Evolutionary conservation across 2,888 invertebrate genomes (phyloP).

Genomic region (Altica lythri): DNA sequence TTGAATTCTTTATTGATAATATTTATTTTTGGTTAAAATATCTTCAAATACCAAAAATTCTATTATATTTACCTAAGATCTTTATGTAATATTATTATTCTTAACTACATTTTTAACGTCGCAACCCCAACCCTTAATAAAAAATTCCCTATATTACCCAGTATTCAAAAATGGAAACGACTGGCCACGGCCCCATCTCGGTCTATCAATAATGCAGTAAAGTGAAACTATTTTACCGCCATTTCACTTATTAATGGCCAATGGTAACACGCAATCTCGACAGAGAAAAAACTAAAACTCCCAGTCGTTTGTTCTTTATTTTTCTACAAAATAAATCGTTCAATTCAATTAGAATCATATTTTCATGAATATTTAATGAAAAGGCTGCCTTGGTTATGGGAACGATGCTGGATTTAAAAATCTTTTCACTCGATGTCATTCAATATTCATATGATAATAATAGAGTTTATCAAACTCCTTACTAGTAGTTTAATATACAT

Average conservation of each 20-base stretch:
- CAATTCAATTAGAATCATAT: slow-evolving; percentile 21
- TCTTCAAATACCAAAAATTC: no score
- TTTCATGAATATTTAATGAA: slow-evolving; percentile 21
- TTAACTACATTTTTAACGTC: no score
- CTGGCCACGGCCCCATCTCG: slow-evolving; percentile 32
- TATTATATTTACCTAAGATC: no score
- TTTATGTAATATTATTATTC: no score
- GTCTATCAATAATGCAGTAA: slow-evolving; percentile 44
- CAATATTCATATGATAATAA: slow-evolving; percentile 18
- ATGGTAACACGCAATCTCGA: slow-evolving; percentile 34
- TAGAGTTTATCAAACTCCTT: neutral
- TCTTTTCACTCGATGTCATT: slow-evolving; percentile 15
- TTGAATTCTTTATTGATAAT: no score
- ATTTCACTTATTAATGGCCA: slow-evolving; percentile 42
- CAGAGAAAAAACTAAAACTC: slow-evolving; percentile 14
- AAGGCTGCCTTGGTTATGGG: slow-evolving; percentile 2
- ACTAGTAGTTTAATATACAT: no score
- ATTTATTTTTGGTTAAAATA: no score
- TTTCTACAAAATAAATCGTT: slow-evolving; percentile 26
- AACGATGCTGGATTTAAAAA: slow-evolving; percentile 19
- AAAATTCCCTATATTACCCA: slow-evolving; percentile 25
- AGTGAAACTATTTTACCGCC: slow-evolving; percentile 46
- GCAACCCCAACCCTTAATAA: slow-evolving; percentile 18
- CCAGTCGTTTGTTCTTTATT: slow-evolving; percentile 21
- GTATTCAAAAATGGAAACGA: slow-evolving; percentile 23